phyloP scores from a whole-genome alignment of 2,888 invertebrate genomes.

The Plebejus anna region DNA sequence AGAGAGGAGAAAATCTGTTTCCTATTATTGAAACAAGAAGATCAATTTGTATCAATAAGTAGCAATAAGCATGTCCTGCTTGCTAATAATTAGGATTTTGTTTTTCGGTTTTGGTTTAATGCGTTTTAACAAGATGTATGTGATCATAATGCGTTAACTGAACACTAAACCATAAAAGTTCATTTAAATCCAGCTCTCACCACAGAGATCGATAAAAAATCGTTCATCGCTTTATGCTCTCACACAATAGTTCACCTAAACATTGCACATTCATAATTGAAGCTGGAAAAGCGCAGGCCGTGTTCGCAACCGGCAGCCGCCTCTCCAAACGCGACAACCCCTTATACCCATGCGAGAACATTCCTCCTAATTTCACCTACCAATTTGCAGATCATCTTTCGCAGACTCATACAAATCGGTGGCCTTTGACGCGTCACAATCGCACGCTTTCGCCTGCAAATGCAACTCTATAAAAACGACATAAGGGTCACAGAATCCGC shows the following conservation, averaged over 20 bases:
- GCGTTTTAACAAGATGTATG: no score
- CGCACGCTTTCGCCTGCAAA: slow-evolving; percentile 40
- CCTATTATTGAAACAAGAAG: no score
- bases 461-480: not conserved
- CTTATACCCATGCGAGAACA: slow-evolving; percentile 42
- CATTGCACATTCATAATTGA: slow-evolving; percentile 21
- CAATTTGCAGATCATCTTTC: slow-evolving; percentile 60
- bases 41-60: no score
- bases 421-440: slow-evolving; percentile 58
- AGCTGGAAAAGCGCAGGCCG: slow-evolving; percentile 32
- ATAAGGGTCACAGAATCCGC: not conserved
- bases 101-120: no score
- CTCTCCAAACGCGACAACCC: slow-evolving; percentile 54
- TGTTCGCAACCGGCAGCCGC: slow-evolving; percentile 33
- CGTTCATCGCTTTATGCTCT: not conserved
- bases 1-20: no score
- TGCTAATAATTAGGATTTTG: no score
- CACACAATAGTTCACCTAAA: not conserved
- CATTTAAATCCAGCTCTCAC: not conserved
- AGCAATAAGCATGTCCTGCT: no score
- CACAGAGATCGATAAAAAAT: not conserved
- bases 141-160: no score
- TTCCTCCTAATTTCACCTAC: slow-evolving; percentile 66
- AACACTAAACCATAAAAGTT: not conserved
- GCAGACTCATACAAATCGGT: slow-evolving; percentile 58